Evolutionary conservation across 2,113 vertebrate genomes (phyloP).

Genomic region (Pampusana beccarii): DNA sequence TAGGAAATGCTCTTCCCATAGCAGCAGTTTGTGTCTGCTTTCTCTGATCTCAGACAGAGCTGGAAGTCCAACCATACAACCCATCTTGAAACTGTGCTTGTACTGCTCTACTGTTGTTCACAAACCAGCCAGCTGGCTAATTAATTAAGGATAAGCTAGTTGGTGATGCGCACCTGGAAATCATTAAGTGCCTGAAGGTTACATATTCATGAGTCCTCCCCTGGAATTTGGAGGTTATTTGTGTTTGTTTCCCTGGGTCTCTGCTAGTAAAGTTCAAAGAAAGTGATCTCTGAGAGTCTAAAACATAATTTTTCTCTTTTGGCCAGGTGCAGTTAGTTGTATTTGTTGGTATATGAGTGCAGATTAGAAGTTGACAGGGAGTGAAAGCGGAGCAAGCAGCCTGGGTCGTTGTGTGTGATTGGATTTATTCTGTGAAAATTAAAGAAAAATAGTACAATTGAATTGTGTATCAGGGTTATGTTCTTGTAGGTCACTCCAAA

Average conservation of each 20-base stretch:
- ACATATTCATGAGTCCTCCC: not conserved
- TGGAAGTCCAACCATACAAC: not conserved
- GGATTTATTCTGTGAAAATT: not conserved
- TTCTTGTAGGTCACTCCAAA: not conserved
- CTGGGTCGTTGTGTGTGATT: not conserved
- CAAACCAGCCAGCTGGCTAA: slow-evolving; percentile 29
- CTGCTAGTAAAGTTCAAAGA: not conserved
- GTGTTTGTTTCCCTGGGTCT: not conserved
- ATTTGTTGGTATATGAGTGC: not conserved
- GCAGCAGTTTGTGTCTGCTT: not conserved
- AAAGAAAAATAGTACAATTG: not conserved
- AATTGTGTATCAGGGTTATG: not conserved
- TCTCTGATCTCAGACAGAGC: not conserved
- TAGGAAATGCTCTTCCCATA: not conserved
- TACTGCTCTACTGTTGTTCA: not conserved
- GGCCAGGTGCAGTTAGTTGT: not conserved
- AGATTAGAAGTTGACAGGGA: not conserved
- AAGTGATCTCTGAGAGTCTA: not conserved
- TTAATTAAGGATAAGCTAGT: slow-evolving; percentile 51
- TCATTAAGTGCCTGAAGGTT: slow-evolving; percentile 29
- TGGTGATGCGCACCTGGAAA: slow-evolving; percentile 47
- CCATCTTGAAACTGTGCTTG: not conserved
- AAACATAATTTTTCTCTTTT: not conserved
- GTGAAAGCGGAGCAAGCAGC: not conserved
- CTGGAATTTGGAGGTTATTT: not conserved